Evolutionary conservation across 2,113 vertebrate genomes (phyloP), one percentile per base, ranked within the genome.

Genomic region (Micromys minutus): DNA sequence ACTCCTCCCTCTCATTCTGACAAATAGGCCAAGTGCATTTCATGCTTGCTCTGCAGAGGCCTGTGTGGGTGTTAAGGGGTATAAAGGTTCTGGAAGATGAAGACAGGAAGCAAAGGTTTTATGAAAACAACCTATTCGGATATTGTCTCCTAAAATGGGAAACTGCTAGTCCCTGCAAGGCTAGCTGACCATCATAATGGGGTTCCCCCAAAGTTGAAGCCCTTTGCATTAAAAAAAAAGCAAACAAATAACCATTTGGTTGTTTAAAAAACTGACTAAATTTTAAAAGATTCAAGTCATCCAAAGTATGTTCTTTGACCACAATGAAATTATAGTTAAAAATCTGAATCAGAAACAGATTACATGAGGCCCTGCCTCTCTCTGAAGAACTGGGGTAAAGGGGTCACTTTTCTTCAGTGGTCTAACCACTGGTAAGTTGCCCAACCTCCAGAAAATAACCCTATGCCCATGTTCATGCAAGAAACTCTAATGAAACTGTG

Each of bases 281-380:
- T 79, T 79, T 79, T 36, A 79, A 79, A 79, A 55, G 34, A 80
- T 12, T n/a, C 50, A 80, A 55, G 77, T n/a, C 19, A 80, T 55
- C 7, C 29, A 52, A 77, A 77, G 42, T 47, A 76, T 17, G 13
- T 76, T 52, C 47, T 52, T 47, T 79, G 47, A 36, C 19, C 31
- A 36, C 76, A 52, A 52, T 52, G 9, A 52, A 79, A 79, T 79
- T 79, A 52, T 61, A 94, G 36, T 24, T 69, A 80, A 26, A 94
- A 97, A 39, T 74, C 90, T 87, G 7, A 69, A 92, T 50, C 26
- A 89, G 59, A 74, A 87, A 89, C n/a, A 50, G 75, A 55, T 69
- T 29, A 29, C 47, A 39, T 31, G 67, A 87, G 36, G 34, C 34
- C 45, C 36, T 21, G 3, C 63, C 31, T 69, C 45, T 47, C 39